Evolutionary conservation across 1,140 invertebrate genomes (phyloP), one percentile per base, ranked within the genome.

Genomic region (Chrysoperla carnea): DNA sequence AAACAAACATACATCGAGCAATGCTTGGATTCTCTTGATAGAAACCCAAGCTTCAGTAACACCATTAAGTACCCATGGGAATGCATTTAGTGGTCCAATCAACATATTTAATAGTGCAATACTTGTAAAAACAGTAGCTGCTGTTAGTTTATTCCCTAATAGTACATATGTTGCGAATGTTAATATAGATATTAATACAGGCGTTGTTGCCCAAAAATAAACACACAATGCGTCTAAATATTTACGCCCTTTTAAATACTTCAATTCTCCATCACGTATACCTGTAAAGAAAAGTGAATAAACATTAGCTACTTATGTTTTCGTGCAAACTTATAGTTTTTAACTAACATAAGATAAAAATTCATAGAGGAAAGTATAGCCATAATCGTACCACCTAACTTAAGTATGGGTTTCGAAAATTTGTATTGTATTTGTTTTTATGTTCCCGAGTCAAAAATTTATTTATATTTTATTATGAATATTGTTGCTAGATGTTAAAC

Each of bases 171-270:
- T 84, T 5, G 75, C 72, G 56, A 99, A 92, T 0, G 92, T 97
- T 1, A 94, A 65, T 41, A 95, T 77, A 1, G 90, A 83, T 47
- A 99, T 93, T 2, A 97, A 55, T 37, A 97, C 84, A 0, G 94
- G 94, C n/a, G 94, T 97, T 6, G 90, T 93, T 1, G 94, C 95
- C 95, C 95, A 99, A 59, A 99, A 89, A 60, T 91, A 97, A 2
- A 98, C 95, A 66, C 94, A 99, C 38, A 95, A 61, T n/a, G 94
- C 95, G 68, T 99, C 95, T 45, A 99, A 61, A 64, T 98, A 99
- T 67, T 99, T 99, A 47, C 90, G 69, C 12, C 78, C 76, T 47
- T 78, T 77, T 37, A 94, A 60, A 54, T 79, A 83, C 40, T 75
- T 74, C 13, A 94, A 54, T 66, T 94, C 89, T 35, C 63, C 55